Evolutionary conservation across 2,113 vertebrate genomes (phyloP), one percentile per base, ranked within the genome.

Genomic region (Cavia aperea): DNA sequence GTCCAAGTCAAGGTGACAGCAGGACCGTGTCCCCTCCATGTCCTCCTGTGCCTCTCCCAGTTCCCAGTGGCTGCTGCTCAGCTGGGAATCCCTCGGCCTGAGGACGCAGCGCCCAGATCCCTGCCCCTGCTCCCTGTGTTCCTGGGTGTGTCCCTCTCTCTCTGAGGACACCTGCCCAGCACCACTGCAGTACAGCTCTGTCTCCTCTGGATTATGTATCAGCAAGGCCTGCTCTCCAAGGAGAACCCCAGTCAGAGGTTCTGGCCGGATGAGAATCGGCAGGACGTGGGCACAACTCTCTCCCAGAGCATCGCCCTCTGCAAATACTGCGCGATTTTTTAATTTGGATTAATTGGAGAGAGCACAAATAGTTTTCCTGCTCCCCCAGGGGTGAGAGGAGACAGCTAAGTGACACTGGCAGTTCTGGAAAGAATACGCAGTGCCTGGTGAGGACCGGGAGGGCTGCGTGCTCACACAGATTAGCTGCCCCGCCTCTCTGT

Each of bases 71-170:
- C n/a, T 21, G 23, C 70, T 3, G 23, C n/a, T 7, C 4, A 23
- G 3, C 26, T 72, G 36, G 72, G 23, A 21, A 12, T 46, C 19
- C n/a, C 62, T 60, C 31, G 31, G 83, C 51, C 21, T 16, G 4
- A 0, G 51, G 54, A 4, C 0, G 5, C 1, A 43, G 23, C 56
- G 4, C 29, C 26, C 13, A 29, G 39, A 46, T 46, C 39, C 70
- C 39, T 43, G 21, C 72, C 39, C 72, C 72, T 46, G 2, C 39
- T 43, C 72, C 11, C 11, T 11, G 39, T 4, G 9, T 11, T 6
- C 21, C 3, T 5, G 23, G 39, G 23, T 75, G 23, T 75, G 51
- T 56, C 51, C 51, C 31, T 46, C 46, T 33, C 24, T 54, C 70
- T 60, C 15, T 2, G 5, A 68, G 66, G 82, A 62, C 16, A 29